A percentile compares a stretch with the other conserved stretches of the same genome.
Evolutionary conservation across 2,888 invertebrate species (phyloP).

Genomic region (Lasioglossum lativentre): DNA sequence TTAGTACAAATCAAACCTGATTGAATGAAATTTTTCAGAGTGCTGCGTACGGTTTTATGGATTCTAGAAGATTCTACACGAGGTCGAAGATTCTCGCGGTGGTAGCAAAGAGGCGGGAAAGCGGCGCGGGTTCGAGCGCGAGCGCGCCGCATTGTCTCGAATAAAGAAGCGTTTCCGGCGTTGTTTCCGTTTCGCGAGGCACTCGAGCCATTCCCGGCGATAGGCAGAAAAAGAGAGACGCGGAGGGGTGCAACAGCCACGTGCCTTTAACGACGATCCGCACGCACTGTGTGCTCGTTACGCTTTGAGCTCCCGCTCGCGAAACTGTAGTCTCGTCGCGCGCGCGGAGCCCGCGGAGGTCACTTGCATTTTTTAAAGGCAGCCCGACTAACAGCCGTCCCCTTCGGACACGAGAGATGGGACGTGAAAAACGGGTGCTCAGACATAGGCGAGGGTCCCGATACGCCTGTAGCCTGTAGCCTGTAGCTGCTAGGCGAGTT

Average conservation of each 20-base stretch:
- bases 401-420: slow-evolving; percentile 21
- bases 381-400: slow-evolving; percentile 6
- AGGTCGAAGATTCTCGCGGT: background rate
- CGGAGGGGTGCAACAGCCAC: slow-evolving; percentile 3
- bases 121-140: background rate
- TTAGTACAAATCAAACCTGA: too few species aligned
- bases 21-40: too few species aligned
- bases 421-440: slow-evolving; percentile 49
- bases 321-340: background rate
- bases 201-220: background rate
- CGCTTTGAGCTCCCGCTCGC: slow-evolving; percentile 2
- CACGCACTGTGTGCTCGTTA: slow-evolving; percentile 49
- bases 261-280: slow-evolving; percentile 43
- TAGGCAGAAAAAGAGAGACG: background rate
- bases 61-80: background rate
- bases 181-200: background rate
- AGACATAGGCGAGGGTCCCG: slow-evolving; percentile 57
- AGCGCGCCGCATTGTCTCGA: background rate
- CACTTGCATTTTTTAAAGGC: slow-evolving; percentile 61
- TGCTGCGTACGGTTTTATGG: background rate
- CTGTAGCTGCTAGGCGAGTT: background rate
- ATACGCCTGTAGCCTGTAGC: slow-evolving; percentile 24
- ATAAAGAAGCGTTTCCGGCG: slow-evolving; percentile 10
- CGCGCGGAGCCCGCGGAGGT: slow-evolving; percentile 44
- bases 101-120: background rate